phyloP scores from a whole-genome alignment of 2,113 vertebrate species.

The Ochotona curzoniae region DNA sequence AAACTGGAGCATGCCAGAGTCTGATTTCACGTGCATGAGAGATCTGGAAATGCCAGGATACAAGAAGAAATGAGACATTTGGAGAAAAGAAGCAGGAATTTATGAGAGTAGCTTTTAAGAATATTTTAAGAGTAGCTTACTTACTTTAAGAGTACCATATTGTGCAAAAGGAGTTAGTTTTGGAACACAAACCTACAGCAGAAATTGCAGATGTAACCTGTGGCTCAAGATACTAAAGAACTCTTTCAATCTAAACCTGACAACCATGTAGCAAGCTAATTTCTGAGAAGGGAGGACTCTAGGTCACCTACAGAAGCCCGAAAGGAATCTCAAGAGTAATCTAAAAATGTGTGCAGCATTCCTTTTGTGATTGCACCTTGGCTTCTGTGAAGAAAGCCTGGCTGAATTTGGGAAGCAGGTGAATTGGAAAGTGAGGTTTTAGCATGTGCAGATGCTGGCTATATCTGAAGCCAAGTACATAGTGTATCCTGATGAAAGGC shows the following conservation, averaged over 20 bases:
- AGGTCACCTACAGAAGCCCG: background rate
- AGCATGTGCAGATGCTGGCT: background rate
- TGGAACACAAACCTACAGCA: background rate
- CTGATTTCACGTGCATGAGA: background rate
- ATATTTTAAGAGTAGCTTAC: background rate
- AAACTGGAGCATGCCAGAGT: background rate
- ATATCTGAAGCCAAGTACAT: conserved; percentile 35
- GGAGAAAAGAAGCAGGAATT: background rate
- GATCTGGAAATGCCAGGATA: background rate
- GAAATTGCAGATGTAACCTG: background rate
- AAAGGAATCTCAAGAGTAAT: conserved; percentile 37
- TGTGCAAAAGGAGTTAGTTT: background rate
- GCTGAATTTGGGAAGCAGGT: conserved; percentile 14
- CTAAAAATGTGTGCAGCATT: background rate
- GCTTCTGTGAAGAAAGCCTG: background rate
- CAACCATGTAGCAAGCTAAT: background rate
- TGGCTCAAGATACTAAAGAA: background rate
- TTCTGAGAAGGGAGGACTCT: background rate
- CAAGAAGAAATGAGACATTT: conserved; percentile 22
- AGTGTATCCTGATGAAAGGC: background rate
- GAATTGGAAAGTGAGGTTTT: conserved; percentile 24
- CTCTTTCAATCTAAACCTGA: background rate
- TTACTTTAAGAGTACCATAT: too few relatives aligned
- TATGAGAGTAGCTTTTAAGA: background rate
- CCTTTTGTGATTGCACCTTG: background rate